phyloP scores from a whole-genome alignment of 2,113 vertebrate genomes.

The Sinosuthora webbiana region DNA sequence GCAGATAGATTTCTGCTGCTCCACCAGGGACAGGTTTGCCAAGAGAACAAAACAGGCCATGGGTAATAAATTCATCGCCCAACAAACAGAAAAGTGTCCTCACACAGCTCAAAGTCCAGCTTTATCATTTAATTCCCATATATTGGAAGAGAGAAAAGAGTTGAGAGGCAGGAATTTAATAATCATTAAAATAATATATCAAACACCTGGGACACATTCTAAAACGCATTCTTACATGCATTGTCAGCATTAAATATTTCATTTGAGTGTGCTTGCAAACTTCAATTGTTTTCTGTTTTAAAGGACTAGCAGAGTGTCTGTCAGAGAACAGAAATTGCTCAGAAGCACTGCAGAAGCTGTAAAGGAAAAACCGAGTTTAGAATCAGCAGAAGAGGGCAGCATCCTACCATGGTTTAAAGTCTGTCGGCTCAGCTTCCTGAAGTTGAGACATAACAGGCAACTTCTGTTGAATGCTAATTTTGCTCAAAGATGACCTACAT shows the following conservation, averaged over 20 bases:
- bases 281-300: neutral
- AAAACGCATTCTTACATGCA: neutral
- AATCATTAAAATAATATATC: neutral
- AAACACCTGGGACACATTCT: neutral
- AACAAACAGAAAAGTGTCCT: neutral
- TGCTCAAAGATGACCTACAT: constrained; percentile 57
- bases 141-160: neutral
- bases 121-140: neutral
- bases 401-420: constrained; percentile 5
- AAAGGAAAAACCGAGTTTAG: neutral
- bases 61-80: neutral
- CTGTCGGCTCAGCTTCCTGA: neutral
- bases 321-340: neutral
- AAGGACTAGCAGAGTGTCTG: neutral
- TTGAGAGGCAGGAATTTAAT: neutral
- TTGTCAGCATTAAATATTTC: neutral
- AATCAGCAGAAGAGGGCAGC: constrained; percentile 68
- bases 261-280: neutral
- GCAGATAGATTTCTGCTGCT: neutral
- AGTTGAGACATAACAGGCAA: neutral
- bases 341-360: neutral
- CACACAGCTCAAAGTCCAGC: neutral
- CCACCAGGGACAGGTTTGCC: neutral
- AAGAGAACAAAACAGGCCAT: neutral
- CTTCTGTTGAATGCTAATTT: constrained; percentile 49